Conservation (phyloP, 2,888 invertebrate genomes). For the Parapristionchus giblindavisi region DNA sequence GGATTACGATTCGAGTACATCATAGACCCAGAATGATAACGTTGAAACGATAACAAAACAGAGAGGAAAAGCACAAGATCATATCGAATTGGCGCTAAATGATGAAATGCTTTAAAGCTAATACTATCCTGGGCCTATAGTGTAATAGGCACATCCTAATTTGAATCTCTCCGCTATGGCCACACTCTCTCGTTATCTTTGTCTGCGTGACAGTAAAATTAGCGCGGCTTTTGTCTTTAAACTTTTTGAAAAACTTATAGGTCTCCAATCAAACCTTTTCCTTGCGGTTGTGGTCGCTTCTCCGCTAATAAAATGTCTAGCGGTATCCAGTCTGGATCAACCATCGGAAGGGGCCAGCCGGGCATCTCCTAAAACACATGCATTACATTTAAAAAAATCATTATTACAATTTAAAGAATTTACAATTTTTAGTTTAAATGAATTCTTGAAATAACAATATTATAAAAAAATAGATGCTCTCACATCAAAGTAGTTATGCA, state of each 20-base stretch:
- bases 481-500: constrained; percentile 30
- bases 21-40: too few species aligned
- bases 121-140: too few species aligned
- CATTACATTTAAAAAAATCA: background rate
- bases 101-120: too few species aligned
- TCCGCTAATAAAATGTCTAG: background rate
- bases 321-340: constrained; percentile 4
- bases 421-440: background rate
- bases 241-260: background rate
- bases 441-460: background rate
- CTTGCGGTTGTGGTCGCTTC: background rate
- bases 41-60: too few species aligned
- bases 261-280: background rate
- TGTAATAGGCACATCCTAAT: too few species aligned
- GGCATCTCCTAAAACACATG: constrained; percentile 13
- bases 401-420: background rate
- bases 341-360: constrained; percentile 21
- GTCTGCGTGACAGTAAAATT: background rate
- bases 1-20: too few species aligned
- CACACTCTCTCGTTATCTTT: background rate
- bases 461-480: background rate
- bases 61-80: too few species aligned
- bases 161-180: too few species aligned
- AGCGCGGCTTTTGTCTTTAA: background rate
- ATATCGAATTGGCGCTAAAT: too few species aligned